Base-by-base conservation (phyloP, 37 sponge, comb jelly and placozoan genomes). In the Trichoplax adhaerens region DNA sequence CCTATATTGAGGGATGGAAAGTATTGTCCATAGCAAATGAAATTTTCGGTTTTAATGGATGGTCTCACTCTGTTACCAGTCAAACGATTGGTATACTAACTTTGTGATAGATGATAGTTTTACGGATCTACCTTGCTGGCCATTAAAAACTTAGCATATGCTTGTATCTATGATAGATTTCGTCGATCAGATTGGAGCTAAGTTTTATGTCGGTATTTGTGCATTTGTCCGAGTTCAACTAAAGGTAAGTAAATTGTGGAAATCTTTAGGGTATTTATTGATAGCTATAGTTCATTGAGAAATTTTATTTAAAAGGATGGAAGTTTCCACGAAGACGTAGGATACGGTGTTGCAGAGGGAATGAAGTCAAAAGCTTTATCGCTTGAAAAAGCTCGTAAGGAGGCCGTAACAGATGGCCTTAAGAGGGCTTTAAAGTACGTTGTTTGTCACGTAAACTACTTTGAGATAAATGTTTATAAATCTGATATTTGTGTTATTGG, bases 21-120 rank as follows among this genome's bases (percentile, higher is more conserved):
- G 55, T 88, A 29, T 69, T 88, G 5, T 58, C 78, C 6, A 66
- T 88, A 29, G 85, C 88, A 7, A 88, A 88, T 58, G 88, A 88
- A 55, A 84, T 82, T 3, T 88, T 88, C 76, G 88, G 88, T 5
- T 88, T 84, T 76, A 83, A 88, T 66, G 88, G 88, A 1, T 88
- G 88, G 88, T 76, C 78, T 1, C 85, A 88, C 66, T 88, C 88
- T 29, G 76, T 88, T 47, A 88, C 88, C 52, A 72, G 81, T 64
- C 77, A 79, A 66, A 84, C 81, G 12, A 80, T 84, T 61, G 81
- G 83, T 83, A 58, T 55, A 66, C 52, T 70, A 29, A 7, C 29
- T 29, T 29, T 29, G 29, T 29, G 29, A 29, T 29, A 29, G 29
- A 29, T 29, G 29, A 29, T 29, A 29, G 29, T 29, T 29, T 29